Base-by-base conservation (phyloP, 2,888 invertebrate genomes). In the Agrotis puta region DNA sequence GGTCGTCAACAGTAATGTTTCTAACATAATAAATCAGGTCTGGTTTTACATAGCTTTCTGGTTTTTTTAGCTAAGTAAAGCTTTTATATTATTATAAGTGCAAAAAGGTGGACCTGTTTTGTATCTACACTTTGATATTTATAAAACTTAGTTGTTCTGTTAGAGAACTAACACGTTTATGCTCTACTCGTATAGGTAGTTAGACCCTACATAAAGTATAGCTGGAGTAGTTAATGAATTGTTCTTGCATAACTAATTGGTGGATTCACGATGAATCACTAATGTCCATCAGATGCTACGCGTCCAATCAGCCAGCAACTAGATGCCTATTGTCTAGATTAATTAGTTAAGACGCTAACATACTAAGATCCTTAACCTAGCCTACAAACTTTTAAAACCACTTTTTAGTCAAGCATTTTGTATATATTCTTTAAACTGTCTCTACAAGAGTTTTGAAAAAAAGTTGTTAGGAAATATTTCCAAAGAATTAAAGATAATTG, bases 261-360 rank as follows among this genome's bases (percentile, higher is more conserved):
- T 14, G 3, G 13, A 43, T 20, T 20, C 18, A 51, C 57, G 48
- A 64, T 57, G 48, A 33, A 24, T 70, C 33, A 58, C 13, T 65
- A 50, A 63, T 54, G 48, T 20, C 20, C 11, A 20, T 22, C 50
- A 53, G 39, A 39, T 57, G 50, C 13, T 61, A 18, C 56, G 20
- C 57, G 4, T 5, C 20, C 50, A 57, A 61, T 61, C 6, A 61
- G 24, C 2, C 39, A 2, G 50, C 18, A 45, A 77, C 45, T 47
- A 27, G 13, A 22, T 39, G 7, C 2, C 20, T n/a, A 24, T 45
- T 53, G 47, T 61, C 14, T 63, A 7, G 45, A 56, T 63, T 45
- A 54, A 66, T 66, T 70, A 76, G 24, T 27, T 64, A n/a, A 14
- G 54, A 43, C 16, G 3, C 4, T 74, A 51, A 13, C n/a, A 50